Evolutionary conservation across 2,113 vertebrate genomes (phyloP).

Genomic region (Meleagris gallopavo): DNA sequence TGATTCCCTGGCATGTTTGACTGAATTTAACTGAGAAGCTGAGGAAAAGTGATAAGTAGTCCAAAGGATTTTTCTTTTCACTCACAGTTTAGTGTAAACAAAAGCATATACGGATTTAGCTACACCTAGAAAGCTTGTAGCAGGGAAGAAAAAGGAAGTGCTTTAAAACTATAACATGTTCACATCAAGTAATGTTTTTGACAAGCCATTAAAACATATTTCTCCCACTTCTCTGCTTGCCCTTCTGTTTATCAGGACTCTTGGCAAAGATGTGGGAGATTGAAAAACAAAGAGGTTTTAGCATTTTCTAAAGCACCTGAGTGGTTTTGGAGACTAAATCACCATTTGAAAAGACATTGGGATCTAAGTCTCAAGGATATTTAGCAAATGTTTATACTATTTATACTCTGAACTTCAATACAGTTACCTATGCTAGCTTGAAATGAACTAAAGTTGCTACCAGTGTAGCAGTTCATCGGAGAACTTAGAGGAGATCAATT

Average conservation of each 20-base stretch:
- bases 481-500: background rate
- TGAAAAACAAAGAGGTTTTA: background rate
- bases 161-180: background rate
- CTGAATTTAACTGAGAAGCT: constrained; percentile 45
- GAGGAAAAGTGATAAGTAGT: background rate
- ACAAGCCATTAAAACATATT: constrained; percentile 19
- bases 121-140: constrained; percentile 21
- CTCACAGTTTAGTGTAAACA: background rate
- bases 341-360: background rate
- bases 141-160: background rate
- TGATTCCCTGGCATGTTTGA: constrained; percentile 20
- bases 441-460: background rate
- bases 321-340: background rate
- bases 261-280: background rate
- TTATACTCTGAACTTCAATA: background rate
- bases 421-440: background rate
- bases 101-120: background rate
- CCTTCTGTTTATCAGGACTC: background rate
- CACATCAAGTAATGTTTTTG: constrained; percentile 8
- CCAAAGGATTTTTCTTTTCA: constrained; percentile 9
- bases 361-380: background rate
- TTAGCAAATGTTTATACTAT: background rate
- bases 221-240: background rate
- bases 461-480: background rate
- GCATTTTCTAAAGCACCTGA: background rate